Evolutionary conservation across 2,797 vertebrate genomes (phyloP).

Genomic region (Lutjanus argentimaculatus): DNA sequence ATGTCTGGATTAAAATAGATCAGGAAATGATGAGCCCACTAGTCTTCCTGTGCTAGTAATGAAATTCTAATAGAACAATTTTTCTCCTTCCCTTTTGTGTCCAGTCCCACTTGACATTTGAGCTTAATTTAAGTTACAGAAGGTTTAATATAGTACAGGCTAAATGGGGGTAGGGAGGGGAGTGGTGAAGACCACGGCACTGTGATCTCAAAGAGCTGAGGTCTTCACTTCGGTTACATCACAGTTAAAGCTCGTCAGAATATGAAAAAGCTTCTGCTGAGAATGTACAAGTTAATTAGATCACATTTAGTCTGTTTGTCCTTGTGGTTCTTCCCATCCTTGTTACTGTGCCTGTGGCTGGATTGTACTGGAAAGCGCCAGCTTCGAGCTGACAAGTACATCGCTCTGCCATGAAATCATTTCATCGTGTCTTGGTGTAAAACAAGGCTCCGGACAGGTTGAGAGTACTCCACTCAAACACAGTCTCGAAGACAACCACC

Average conservation of each 20-base stretch:
- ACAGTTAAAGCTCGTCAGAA: slow-evolving; percentile 1
- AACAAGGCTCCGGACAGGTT: not conserved
- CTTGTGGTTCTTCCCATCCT: not conserved
- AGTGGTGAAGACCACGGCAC: not conserved
- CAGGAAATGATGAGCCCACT: slow-evolving; percentile 71
- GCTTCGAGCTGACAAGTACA: not conserved
- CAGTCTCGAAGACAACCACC: not conserved
- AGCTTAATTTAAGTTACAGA: slow-evolving; percentile 72
- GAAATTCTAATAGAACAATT: slow-evolving; percentile 77
- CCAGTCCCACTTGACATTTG: slow-evolving; percentile 70
- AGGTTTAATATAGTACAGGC: slow-evolving; percentile 69
- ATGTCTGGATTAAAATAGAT: slow-evolving; percentile 76
- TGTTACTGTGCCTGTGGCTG: not conserved
- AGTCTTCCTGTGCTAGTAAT: slow-evolving; percentile 67
- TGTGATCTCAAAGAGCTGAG: not conserved
- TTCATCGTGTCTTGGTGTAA: not conserved
- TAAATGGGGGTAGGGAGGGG: slow-evolving; percentile 23
- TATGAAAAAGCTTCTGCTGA: not conserved
- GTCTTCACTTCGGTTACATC: slow-evolving; percentile 17
- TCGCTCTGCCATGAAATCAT: not conserved
- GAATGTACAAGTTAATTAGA: slow-evolving; percentile 14
- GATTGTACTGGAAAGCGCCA: not conserved
- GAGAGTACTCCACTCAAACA: not conserved
- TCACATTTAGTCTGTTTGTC: slow-evolving; percentile 7
- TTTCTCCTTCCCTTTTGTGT: slow-evolving; percentile 68